Evolutionary conservation across 2,797 vertebrate species (phyloP), one percentile per base, ranked within the genome.

Genomic region (Cyprinodon diabolis): DNA sequence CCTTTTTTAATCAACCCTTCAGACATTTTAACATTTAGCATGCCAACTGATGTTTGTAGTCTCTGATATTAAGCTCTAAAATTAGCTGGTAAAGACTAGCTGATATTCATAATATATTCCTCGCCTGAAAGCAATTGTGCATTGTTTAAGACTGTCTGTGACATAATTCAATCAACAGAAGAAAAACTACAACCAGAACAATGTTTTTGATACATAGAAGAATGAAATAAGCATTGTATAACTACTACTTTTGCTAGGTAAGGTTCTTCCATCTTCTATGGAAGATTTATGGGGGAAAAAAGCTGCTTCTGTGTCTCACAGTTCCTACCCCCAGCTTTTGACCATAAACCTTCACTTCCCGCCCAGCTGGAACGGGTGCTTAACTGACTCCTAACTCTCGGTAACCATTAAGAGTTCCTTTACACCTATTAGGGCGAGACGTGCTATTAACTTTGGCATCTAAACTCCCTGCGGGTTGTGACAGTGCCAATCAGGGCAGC

Each of bases 381-480:
- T 47, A 68, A 82, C 60, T 67, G 72, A 70, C 56, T 72, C 75
- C 72, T 62, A 72, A 86, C 73, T 58, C 58, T 65, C 30, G 30
- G 67, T 19, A 69, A 72, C 85, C 79, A 72, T 88, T 78, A 87
- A 75, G 52, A 35, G 71, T 85, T 82, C 83, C 85, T 65, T 86
- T 80, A 73, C 79, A 86, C 78, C 68, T 74, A 75, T 84, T 73
- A 85, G 69, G 80, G 47, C 43, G 1, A 86, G 66, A 77, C 60
- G 15, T 66, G 70, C 83, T 85, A 71, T 89, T 88, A 87, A 84
- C 77, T 80, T 86, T 82, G 82, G 84, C 86, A 67, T 87, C 62
- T 51, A 57, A 83, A 72, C 47, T 76, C 85, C 79, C 48, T 37
- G 5, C 37, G 78, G 57, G 83, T 52, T 70, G 30, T 63, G 19